Evolutionary conservation across 1,140 invertebrate species (phyloP).

Genomic region (Chrysopa pallens): DNA sequence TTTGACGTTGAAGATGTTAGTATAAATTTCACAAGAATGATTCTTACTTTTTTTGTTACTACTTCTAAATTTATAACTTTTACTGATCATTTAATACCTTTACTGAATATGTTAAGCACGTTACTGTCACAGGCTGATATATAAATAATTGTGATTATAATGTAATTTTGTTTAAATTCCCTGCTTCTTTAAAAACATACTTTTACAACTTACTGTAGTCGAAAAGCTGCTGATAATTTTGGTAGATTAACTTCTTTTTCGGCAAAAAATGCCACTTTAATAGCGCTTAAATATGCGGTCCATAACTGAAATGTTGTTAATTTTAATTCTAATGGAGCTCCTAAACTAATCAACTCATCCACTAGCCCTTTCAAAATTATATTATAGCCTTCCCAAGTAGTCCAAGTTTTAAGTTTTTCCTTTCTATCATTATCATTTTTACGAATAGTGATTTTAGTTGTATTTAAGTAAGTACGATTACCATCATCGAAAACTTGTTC

Average conservation of each 20-base stretch:
- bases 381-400: slow-evolving; percentile 47
- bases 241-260: slow-evolving; percentile 24
- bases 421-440: slow-evolving; percentile 2
- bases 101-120: too few relatives aligned
- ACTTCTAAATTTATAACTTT: too few relatives aligned
- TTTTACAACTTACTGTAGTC: slow-evolving; percentile 23
- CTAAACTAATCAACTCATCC: slow-evolving; percentile 36
- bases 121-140: too few relatives aligned
- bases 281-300: slow-evolving; percentile 35
- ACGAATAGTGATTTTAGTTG: neutral
- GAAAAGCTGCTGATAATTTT: slow-evolving; percentile 28
- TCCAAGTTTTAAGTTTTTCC: slow-evolving; percentile 22
- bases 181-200: slow-evolving; percentile 2
- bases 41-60: too few relatives aligned
- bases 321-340: slow-evolving; percentile 33
- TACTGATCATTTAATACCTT: too few relatives aligned
- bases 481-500: slow-evolving; percentile 22
- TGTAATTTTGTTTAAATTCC: too few relatives aligned
- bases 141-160: too few relatives aligned
- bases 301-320: slow-evolving; percentile 39
- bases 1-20: too few relatives aligned
- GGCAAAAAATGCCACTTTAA: slow-evolving; percentile 38
- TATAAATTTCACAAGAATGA: too few relatives aligned
- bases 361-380: slow-evolving; percentile 37
- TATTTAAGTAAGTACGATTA: slow-evolving; percentile 6